Evolutionary conservation across 2,113 vertebrate genomes (phyloP).

Genomic region (Brachionichthys hirsutus): DNA sequence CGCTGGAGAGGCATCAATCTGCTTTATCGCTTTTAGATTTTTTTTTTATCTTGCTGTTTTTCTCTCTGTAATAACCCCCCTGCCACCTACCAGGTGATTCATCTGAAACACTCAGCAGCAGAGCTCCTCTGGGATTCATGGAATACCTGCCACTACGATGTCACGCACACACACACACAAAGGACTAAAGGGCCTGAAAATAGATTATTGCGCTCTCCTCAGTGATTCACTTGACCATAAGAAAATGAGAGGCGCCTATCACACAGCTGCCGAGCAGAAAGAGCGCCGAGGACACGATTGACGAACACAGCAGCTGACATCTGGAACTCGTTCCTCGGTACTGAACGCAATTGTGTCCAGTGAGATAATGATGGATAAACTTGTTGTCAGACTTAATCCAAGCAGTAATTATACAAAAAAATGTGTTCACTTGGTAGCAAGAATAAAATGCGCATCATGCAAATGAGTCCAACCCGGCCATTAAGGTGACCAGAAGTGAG

Average conservation of each 20-base stretch:
- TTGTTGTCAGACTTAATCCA: background rate
- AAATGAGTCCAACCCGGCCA: too few species aligned
- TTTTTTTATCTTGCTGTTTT: conserved; percentile 66
- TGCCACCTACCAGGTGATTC: conserved; percentile 68
- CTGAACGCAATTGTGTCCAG: conserved; percentile 14
- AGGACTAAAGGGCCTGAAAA: conserved; percentile 46
- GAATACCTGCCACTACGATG: conserved; percentile 51
- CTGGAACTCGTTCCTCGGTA: background rate
- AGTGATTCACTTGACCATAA: conserved; percentile 38
- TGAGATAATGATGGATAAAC: conserved; percentile 1
- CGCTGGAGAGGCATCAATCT: conserved; percentile 71
- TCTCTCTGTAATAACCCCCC: conserved; percentile 71
- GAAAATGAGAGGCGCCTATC: conserved; percentile 42
- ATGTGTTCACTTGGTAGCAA: too few species aligned
- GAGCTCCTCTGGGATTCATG: conserved; percentile 57
- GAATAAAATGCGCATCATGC: too few species aligned
- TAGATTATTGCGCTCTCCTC: conserved; percentile 45
- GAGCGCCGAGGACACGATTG: conserved; percentile 29
- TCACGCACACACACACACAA: conserved; percentile 34
- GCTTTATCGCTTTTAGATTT: conserved; percentile 71
- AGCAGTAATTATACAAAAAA: too few species aligned
- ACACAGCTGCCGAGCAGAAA: conserved; percentile 17
- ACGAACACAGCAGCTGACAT: conserved; percentile 21
- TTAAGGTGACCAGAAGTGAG: too few species aligned
- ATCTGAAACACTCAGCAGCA: conserved; percentile 52